Percentiles rank a stretch among this genome's conserved stretches.
Evolutionary conservation across 2,888 invertebrate genomes (phyloP).

Genomic region (Acanthococcus lagerstroemiae): DNA sequence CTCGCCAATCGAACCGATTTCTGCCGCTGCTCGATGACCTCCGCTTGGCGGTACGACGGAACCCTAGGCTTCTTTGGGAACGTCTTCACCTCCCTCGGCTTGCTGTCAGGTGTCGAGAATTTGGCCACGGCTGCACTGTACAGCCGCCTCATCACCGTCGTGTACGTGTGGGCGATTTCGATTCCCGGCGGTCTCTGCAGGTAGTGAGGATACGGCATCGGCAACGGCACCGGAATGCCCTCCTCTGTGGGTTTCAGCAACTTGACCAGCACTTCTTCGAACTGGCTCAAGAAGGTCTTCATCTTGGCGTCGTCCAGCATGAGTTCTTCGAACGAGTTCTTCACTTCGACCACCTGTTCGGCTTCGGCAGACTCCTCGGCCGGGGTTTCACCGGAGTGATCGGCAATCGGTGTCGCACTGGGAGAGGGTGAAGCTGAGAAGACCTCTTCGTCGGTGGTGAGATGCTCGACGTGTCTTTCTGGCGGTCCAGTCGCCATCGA

Average conservation of each 20-base stretch:
- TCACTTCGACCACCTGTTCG: too few relatives aligned
- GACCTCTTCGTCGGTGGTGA: not conserved
- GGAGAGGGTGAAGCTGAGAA: too few relatives aligned
- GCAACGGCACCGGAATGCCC: slow-evolving; percentile 3
- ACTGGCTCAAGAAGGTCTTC: slow-evolving; percentile 1
- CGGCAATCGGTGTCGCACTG: too few relatives aligned
- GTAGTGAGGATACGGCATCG: slow-evolving; percentile 11
- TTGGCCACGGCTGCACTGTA: not conserved
- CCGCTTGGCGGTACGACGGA: slow-evolving; percentile 2
- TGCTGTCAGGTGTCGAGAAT: not conserved
- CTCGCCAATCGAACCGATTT: too few relatives aligned
- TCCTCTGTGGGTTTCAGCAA: slow-evolving; percentile 4
- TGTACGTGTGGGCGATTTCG: slow-evolving; percentile 6
- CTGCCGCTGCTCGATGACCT: not conserved
- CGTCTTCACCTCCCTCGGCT: not conserved
- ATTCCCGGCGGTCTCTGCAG: not conserved
- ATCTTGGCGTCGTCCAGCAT: not conserved
- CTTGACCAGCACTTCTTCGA: slow-evolving; percentile 1
- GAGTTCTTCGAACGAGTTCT: too few relatives aligned
- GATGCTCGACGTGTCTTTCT: not conserved
- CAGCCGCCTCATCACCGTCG: not conserved
- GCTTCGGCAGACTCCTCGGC: too few relatives aligned
- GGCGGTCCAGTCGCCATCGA: too few relatives aligned
- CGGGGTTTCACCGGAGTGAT: not conserved
- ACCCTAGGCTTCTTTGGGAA: slow-evolving; percentile 10